Percentiles rank a stretch among this genome's conserved stretches.
These are phyloP conservation scores for Mixornis gularis DNA, from an alignment of 2,113 vertebrate species.

Conservation along the genomic window DNA sequence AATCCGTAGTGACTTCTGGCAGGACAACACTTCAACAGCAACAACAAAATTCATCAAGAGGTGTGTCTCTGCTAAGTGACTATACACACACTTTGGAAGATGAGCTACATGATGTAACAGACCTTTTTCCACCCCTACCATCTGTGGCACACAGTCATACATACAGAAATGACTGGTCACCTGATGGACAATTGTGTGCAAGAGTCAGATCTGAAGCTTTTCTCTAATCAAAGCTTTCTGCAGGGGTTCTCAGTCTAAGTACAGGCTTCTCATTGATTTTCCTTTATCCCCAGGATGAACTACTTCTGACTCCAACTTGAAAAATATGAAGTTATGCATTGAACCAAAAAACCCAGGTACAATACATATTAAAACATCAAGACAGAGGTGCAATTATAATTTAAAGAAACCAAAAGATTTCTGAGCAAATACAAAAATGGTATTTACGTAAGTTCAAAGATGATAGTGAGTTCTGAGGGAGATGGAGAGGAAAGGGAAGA, in stretches of 20 bases:
- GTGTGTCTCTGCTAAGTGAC: background rate
- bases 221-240: conserved; percentile 49
- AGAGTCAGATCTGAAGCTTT: conserved; percentile 25
- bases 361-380: background rate
- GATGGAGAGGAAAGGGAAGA: background rate
- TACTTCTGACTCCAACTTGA: conserved; percentile 5
- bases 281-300: background rate
- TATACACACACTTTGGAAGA: background rate
- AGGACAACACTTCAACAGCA: background rate
- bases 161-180: background rate
- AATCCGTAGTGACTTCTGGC: background rate
- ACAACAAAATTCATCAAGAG: background rate
- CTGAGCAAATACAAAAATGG: background rate
- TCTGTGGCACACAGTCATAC: background rate
- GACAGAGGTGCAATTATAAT: background rate
- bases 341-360: background rate
- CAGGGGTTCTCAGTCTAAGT: conserved; percentile 11
- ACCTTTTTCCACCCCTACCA: background rate
- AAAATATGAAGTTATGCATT: conserved; percentile 9
- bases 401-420: background rate
- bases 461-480: background rate
- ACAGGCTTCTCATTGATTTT: conserved; percentile 25
- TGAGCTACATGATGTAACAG: background rate
- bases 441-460: background rate
- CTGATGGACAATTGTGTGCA: background rate